Evolutionary conservation across 2,113 vertebrate species (phyloP), one percentile per base, ranked within the genome.

Genomic region (Otocyon megalotis): DNA sequence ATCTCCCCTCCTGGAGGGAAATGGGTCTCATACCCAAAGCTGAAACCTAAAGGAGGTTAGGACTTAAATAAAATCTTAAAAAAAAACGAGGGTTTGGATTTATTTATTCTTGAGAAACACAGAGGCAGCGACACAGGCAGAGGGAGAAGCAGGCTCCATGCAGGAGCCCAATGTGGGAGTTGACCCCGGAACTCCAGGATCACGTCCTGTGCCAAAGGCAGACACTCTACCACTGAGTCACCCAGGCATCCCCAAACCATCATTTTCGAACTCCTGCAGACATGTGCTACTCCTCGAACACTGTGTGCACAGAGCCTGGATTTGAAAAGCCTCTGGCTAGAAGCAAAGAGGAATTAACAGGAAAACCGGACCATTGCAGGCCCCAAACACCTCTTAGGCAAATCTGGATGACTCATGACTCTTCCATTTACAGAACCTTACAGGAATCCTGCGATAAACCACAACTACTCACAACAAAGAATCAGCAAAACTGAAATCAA

Each of bases 381-480:
- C 48, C 54, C 8, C 0, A 8, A 20, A 15, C 0, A 0, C 28
- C 50, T 5, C 32, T n/a, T 28, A 16, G 17, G 54, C 77, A 88
- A 74, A 54, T 43, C 93, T 43, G 12, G 54, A 19, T 56, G 77
- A 56, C 53, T 71, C 65, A 53, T 12, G 86, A 28, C 12, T 50
- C n/a, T 81, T 22, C 83, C 77, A 5, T 8, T 35, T 35, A 63
- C 0, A 82, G 74, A 77, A 6, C 54, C 74, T 67, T 53, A 54
- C 48, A 37, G 89, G 77, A 69, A 58, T 48, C 93, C 85, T 26
- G 6, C 60, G 15, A 60, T 5, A 76, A 96, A 94, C 95, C 96
- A 37, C 93, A 93, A 35, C 35, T 1, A n/a, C 10, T 72, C 89
- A 90, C 82, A 88, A 85, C 97, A 94, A 72, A 97, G 79, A 84